Evolutionary conservation across 2,797 vertebrate genomes (phyloP), one percentile per base, ranked within the genome.

Genomic region (Merluccius polli): DNA sequence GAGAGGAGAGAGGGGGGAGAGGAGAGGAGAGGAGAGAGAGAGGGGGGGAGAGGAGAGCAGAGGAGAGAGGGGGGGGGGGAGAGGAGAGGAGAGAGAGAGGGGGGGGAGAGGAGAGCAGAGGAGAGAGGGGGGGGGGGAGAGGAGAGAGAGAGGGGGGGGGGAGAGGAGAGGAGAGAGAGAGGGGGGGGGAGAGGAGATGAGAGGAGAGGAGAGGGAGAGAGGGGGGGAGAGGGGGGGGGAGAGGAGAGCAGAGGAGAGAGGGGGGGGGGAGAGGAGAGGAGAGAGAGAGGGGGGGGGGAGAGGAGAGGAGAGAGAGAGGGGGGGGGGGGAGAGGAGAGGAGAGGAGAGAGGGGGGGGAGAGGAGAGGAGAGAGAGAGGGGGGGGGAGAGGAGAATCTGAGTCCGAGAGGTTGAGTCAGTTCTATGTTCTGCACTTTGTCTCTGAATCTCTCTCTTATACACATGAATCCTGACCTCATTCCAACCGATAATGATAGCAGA

Each of bases 401-500:
- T 59, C 1, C 24, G 21, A 59, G 52, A 8, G n/a, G n/a, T 24
- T 59, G 52, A 59, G 8, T 59, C 16, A 48, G 36, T 44, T 27
- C 13, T 18, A 10, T 4, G 4, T 32, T 9, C n/a, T 35, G 44
- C 68, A 11, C 24, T 73, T 73, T 59, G 31, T 48, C 48, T 18
- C n/a, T 63, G 1, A 7, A 30, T 70, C 33, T 33, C 27, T 72
- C 18, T 75, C n/a, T 24, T 65, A 4, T 27, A 27, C 27, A 24
- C 59, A 65, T 65, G 16, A 59, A n/a, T n/a, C 52, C 52, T 24
- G 52, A 24, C 52, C 21, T 16, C 59, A 44, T 38, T 15, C 63
- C 27, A 31, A 31, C 24, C 75, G 8, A 31, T 80, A 77, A 79
- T 72, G n/a, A 77, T 78, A 74, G 78, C 59, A 36, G 73, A 33